Percentiles rank a stretch among this genome's conserved stretches.
Evolutionary conservation across 2,888 invertebrate species (phyloP).

Genomic region (Lottia gigantea): DNA sequence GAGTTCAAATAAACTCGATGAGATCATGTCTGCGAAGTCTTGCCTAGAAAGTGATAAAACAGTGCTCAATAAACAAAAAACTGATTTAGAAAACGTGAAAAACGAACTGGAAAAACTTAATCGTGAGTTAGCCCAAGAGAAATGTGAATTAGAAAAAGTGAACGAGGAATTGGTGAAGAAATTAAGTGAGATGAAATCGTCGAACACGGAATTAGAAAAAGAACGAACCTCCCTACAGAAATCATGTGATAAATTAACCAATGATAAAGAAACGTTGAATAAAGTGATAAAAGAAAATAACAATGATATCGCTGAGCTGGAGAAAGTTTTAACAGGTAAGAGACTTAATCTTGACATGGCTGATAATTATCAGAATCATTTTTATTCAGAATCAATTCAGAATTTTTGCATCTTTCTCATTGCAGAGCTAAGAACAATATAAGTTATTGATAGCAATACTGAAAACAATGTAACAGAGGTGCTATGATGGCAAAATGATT

Average conservation of each 20-base stretch:
- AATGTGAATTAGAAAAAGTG: constrained; percentile 28
- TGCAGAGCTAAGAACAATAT: too few relatives aligned
- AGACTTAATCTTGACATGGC: too few relatives aligned
- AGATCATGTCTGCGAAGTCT: background rate
- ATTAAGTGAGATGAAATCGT: background rate
- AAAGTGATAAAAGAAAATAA: constrained; percentile 43
- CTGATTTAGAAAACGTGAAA: constrained; percentile 9
- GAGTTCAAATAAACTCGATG: background rate
- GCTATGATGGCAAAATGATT: too few relatives aligned
- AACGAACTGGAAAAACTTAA: constrained; percentile 22
- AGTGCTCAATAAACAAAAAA: background rate
- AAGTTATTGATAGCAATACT: too few relatives aligned
- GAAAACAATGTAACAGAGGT: too few relatives aligned
- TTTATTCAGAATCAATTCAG: too few relatives aligned
- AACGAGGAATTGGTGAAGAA: constrained; percentile 27
- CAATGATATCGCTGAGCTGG: constrained; percentile 44
- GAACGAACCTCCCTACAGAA: constrained; percentile 23
- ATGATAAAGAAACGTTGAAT: constrained; percentile 35
- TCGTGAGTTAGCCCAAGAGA: constrained; percentile 33
- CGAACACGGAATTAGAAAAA: constrained; percentile 12
- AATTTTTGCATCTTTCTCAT: too few relatives aligned
- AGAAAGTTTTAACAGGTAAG: constrained; percentile 42
- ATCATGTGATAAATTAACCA: constrained; percentile 23
- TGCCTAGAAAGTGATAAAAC: background rate
- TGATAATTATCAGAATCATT: too few relatives aligned